Evolutionary conservation across 2,888 invertebrate species (phyloP).

Genomic region (Fragum fragum): DNA sequence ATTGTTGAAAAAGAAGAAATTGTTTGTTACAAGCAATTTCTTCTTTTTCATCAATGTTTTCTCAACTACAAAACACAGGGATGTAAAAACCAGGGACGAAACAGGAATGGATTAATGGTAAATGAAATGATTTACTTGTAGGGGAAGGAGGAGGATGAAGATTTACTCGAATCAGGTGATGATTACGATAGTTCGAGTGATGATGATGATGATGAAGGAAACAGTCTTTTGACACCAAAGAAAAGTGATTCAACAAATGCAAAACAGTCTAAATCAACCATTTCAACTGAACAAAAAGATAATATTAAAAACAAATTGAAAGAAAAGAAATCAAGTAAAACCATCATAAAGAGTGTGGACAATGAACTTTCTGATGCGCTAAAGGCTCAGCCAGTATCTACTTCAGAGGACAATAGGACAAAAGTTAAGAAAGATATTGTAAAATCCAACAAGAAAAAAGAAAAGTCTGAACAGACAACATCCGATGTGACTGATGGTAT

Average conservation of each 20-base stretch:
- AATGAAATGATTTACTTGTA: too few species aligned
- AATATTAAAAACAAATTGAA: constrained; percentile 18
- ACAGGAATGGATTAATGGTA: too few species aligned
- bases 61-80: not conserved
- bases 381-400: constrained; percentile 7
- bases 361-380: constrained; percentile 21
- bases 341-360: constrained; percentile 35
- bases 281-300: constrained; percentile 5
- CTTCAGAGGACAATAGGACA: not conserved
- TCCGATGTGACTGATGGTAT: not conserved
- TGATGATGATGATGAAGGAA: constrained; percentile 39
- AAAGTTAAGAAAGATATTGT: not conserved
- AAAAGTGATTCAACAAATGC: not conserved
- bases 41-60: not conserved
- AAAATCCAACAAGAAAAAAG: constrained; percentile 34
- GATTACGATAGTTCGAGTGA: constrained; percentile 36
- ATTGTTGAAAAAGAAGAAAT: too few species aligned
- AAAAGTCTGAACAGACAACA: not conserved
- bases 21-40: not conserved
- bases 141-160: constrained; percentile 13
- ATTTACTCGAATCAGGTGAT: constrained; percentile 47
- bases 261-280: not conserved
- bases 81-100: too few species aligned
- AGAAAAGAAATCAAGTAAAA: constrained; percentile 33
- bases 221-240: constrained; percentile 14